Evolutionary conservation across 2,888 invertebrate species (phyloP).

Genomic region (Troides oblongomaculatus): DNA sequence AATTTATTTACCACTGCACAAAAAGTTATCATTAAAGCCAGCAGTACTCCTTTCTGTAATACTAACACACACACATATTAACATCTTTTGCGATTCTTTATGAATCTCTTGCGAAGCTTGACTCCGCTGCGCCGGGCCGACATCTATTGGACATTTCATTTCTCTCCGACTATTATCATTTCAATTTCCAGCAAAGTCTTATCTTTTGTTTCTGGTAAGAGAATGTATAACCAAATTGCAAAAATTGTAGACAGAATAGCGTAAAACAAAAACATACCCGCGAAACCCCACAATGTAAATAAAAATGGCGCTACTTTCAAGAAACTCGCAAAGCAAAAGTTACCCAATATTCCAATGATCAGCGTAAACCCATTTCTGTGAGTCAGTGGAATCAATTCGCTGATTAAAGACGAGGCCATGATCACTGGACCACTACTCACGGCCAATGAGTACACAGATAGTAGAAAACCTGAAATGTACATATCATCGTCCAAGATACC

Average conservation of each 20-base stretch:
- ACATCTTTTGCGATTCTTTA: not conserved
- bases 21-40: no score
- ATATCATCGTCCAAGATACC: not conserved
- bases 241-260: not conserved
- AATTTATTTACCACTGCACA: no score
- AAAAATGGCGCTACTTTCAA: not conserved
- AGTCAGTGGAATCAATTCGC: slow-evolving; percentile 20
- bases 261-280: not conserved
- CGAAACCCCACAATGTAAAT: not conserved
- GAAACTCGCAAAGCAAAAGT: not conserved
- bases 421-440: slow-evolving; percentile 22
- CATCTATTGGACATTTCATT: not conserved
- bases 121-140: no score
- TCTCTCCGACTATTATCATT: not conserved
- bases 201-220: not conserved
- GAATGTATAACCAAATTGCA: not conserved
- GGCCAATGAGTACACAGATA: slow-evolving; percentile 14
- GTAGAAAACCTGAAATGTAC: not conserved
- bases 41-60: no score
- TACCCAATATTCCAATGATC: not conserved
- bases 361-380: slow-evolving; percentile 13
- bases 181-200: not conserved
- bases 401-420: slow-evolving; percentile 24
- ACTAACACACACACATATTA: no score
- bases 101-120: no score